A percentile compares a stretch with the other conserved stretches of the same genome.
phyloP scores from a whole-genome alignment of 2,888 invertebrate genomes.

The Epinotia brunnichana region DNA sequence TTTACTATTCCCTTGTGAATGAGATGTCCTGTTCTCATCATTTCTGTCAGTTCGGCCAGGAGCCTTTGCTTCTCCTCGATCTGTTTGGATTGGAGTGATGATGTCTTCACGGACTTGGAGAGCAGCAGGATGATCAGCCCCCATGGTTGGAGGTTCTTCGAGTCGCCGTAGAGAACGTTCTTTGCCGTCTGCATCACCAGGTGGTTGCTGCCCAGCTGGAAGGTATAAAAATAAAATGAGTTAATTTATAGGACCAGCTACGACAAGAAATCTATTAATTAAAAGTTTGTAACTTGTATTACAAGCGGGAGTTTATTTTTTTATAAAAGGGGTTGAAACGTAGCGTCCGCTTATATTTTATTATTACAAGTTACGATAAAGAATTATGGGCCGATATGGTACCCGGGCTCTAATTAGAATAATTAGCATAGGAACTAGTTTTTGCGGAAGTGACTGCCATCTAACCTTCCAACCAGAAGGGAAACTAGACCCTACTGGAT shows the following conservation, averaged over 20 bases:
- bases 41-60: conserved; percentile 89
- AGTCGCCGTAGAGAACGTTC: conserved; percentile 91
- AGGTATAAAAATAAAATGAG: conserved; percentile 39
- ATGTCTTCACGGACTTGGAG: conserved; percentile 88
- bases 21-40: conserved; percentile 93
- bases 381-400: no score
- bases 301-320: neutral
- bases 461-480: no score
- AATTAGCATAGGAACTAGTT: no score
- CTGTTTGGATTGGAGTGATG: conserved; percentile 84
- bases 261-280: no score
- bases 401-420: no score
- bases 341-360: no score
- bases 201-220: conserved; percentile 91
- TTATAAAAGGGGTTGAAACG: no score
- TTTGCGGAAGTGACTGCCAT: no score
- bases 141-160: conserved; percentile 93
- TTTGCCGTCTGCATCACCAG: conserved; percentile 93
- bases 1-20: conserved; percentile 88
- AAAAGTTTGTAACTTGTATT: neutral
- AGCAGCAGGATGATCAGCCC: conserved; percentile 92
- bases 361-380: no score
- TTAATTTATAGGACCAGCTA: neutral
- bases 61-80: conserved; percentile 79
- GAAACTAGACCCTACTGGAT: no score